Evolutionary conservation across 2,888 invertebrate species (phyloP), one percentile per base, ranked within the genome.

Genomic region (Brenthis daphne): DNA sequence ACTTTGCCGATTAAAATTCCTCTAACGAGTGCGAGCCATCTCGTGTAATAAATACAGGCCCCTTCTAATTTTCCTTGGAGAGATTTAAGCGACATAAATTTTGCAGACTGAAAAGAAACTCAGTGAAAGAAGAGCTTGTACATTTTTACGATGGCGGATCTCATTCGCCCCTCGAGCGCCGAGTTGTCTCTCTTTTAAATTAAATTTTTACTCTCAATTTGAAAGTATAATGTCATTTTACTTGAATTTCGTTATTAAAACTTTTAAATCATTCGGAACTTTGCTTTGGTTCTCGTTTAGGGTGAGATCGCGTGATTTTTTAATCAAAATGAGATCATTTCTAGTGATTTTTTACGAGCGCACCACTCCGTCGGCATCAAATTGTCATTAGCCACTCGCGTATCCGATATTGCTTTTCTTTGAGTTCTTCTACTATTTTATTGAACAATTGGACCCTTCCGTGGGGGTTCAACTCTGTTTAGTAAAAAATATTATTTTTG

Each of bases 121-220:
- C 87, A 79, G 81, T 80, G 83, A 89, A 91, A 91, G 90, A 90
- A 90, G 89, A 86, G 83, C 89, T 89, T 89, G 88, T 88, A 90
- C 90, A 90, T 89, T 92, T 91, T 92, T 91, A 92, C 88, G 91
- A 89, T 79, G 83, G 82, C 79, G 86, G 85, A 88, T 90, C 90
- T 85, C 89, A 89, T 89, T 90, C 89, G 85, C 87, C 90, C 88
- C 89, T 86, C 84, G 82, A 82, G 84, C 87, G 82, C 81, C 89
- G 87, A 90, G 84, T 91, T 92, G 92, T 91, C 91, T 90, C 90
- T 88, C 91, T 90, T 92, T 93, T 92, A 93, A 93, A 93, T 93
- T 93, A 93, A 93, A 93, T 93, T 93, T 93, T 93, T 92, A 92
- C 92, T 92, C 91, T 90, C 89, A 93, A 93, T 93, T 93, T 93